Evolutionary conservation across 1,140 invertebrate genomes (phyloP), one percentile per base, ranked within the genome.

Genomic region (Penaeus japonicus): DNA sequence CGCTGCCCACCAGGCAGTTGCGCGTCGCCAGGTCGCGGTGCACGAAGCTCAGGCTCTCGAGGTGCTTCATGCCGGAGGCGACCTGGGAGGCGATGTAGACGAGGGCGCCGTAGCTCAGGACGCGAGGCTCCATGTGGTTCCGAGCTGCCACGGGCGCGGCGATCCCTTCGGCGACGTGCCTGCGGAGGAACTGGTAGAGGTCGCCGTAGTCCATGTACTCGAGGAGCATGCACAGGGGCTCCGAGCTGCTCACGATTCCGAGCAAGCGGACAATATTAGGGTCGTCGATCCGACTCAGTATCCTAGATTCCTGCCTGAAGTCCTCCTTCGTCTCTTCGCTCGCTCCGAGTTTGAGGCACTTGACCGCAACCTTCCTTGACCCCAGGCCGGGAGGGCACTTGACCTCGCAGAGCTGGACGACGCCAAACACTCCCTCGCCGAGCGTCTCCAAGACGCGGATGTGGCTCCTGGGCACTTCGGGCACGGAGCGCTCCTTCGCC

Each of bases 1-100:
- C 65, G 5, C 89, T 89, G 0, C 90, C 90, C 10, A 93, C 93
- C 24, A 93, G 91, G 89, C 93, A 93, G 90, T 94, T 93, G 47
- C 95, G 94, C 79, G 96, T 95, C 39, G 96, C 95, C 87, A 96
- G 93, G 93, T 96, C 96, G 89, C 95, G 93, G 92, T 97, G 96
- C 70, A 97, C 95, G 92, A 96, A 95, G 92, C 96, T 96, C 90
- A 96, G 93, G 35, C 95, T 95, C 92, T 97, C 96, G 92, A 97
- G 93, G 92, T 96, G 96, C 92, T 96, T 96, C 96, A 97, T 97
- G 87, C 96, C 96, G 89, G 95, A 95, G 89, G 96, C 95, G 92
- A 97, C 96, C 93, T 96, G 95, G 89, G 94, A 93, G 55, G 94
- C 94, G 92, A 96, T 95, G 91, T 94, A 95, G 90, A 95, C 93